These are phyloP conservation scores for Paralichthys olivaceus DNA, from an alignment of 2,113 vertebrate genomes.

Conservation along the genomic window DNA sequence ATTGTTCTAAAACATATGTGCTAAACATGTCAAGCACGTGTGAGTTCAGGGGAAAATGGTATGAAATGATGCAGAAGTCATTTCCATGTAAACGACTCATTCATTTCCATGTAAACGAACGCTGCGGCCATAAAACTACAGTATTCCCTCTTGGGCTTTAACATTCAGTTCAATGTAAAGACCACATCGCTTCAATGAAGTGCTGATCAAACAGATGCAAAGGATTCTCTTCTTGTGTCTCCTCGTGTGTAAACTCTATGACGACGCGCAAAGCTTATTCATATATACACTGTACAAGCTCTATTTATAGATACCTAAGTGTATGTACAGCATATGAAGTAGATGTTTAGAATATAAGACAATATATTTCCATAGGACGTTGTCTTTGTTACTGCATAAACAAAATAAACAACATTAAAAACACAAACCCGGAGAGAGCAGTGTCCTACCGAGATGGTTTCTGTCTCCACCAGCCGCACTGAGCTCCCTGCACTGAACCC, in stretches of 20 bases:
- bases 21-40: neutral
- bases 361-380: neutral
- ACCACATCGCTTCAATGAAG: neutral
- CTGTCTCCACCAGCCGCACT: neutral
- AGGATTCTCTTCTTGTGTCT: no score
- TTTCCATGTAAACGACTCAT: neutral
- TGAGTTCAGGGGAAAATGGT: neutral
- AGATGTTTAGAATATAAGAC: neutral
- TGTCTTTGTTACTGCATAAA: neutral
- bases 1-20: no score
- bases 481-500: conserved; percentile 50
- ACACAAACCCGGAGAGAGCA: neutral
- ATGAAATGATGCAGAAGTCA: neutral
- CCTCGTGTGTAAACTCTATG: no score
- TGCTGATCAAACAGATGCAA: neutral
- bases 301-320: no score
- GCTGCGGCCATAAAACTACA: neutral
- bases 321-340: no score
- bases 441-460: neutral
- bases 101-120: neutral
- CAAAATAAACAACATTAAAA: conserved; percentile 12
- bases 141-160: neutral
- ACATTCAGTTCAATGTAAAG: neutral
- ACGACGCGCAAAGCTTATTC: no score
- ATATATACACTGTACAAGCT: no score